Conservation (phyloP, 35 echinoderm and acorn worm species). For the Holothuria glaberrima region DNA sequence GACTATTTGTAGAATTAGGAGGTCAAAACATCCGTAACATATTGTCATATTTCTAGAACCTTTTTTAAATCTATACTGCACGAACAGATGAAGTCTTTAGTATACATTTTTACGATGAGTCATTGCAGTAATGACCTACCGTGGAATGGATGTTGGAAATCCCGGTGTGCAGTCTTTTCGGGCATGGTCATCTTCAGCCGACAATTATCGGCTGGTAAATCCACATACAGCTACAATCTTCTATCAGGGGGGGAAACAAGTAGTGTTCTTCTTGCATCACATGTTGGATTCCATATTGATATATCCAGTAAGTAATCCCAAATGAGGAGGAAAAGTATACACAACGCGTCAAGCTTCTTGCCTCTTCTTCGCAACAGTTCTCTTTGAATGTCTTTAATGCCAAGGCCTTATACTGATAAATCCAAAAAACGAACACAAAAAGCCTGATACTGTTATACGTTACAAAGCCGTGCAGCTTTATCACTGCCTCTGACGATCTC, state of each 20-base stretch:
- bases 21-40: no score
- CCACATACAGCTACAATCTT: conserved; percentile 10
- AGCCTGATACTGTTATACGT: no score
- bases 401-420: conserved; percentile 1
- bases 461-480: background rate
- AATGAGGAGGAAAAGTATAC: background rate
- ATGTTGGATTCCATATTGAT: conserved; percentile 32
- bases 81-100: no score
- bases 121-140: background rate
- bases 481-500: background rate
- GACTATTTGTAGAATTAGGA: no score
- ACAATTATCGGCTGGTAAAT: background rate
- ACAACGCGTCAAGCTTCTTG: background rate
- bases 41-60: no score
- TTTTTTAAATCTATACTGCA: no score
- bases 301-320: conserved; percentile 21
- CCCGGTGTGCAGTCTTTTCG: background rate
- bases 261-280: background rate
- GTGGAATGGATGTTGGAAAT: conserved; percentile 47
- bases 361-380: no score
- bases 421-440: background rate
- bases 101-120: no score
- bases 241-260: background rate
- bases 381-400: background rate
- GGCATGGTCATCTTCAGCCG: conserved; percentile 16